phyloP scores from a whole-genome alignment of 2,888 invertebrate genomes.

The Mellilla xanthometata region DNA sequence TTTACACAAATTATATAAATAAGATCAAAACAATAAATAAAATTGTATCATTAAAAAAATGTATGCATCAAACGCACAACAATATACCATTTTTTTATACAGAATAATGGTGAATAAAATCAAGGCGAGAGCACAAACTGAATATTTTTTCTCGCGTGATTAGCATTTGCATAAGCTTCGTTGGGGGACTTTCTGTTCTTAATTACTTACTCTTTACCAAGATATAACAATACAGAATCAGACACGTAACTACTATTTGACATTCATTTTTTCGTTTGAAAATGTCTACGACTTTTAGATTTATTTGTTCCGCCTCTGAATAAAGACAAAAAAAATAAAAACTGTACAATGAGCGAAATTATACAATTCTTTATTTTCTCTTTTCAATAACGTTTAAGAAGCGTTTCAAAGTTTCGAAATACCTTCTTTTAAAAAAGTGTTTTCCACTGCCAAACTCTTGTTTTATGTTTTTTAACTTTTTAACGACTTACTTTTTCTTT shows the following conservation, averaged over 20 bases:
- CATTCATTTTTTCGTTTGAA: neutral
- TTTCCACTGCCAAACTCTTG: conserved; percentile 22
- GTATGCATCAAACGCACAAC: too few species aligned
- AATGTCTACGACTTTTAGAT: neutral
- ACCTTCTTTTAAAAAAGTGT: conserved; percentile 10
- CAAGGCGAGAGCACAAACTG: conserved; percentile 31
- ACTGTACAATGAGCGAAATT: conserved; percentile 26
- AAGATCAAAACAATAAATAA: too few species aligned
- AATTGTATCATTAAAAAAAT: too few species aligned
- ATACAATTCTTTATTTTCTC: conserved; percentile 12
- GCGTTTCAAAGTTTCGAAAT: conserved; percentile 11
- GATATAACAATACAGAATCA: conserved; percentile 17
- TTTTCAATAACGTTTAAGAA: conserved; percentile 12
- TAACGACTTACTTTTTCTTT: conserved; percentile 26
- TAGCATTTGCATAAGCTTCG: conserved; percentile 62
- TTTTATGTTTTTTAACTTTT: conserved; percentile 28
- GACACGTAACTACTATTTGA: neutral
- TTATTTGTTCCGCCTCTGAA: neutral
- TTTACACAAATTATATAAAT: too few species aligned
- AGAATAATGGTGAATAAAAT: conserved; percentile 7
- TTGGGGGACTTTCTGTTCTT: conserved; percentile 40
- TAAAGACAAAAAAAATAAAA: conserved; percentile 12
- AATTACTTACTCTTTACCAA: conserved; percentile 43
- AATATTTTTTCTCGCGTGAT: conserved; percentile 59
- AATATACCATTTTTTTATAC: too few species aligned